These are phyloP conservation scores for Pomacea canaliculata DNA, from an alignment of 2,888 invertebrate genomes.

Conservation along the genomic window DNA sequence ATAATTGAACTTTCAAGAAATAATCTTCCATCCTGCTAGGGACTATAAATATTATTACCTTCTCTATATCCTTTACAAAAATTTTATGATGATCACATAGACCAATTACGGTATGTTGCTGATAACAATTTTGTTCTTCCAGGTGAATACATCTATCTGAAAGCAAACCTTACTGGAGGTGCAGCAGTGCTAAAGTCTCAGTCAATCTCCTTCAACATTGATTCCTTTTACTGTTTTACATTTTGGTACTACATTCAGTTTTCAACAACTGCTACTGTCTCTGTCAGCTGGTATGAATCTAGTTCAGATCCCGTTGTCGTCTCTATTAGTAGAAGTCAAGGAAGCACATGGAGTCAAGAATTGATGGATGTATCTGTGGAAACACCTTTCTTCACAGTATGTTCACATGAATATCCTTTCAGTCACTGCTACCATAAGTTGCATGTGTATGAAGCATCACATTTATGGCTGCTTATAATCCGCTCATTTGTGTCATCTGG, in stretches of 20 bases:
- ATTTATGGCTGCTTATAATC: no score
- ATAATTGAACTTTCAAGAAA: no score
- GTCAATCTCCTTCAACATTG: conserved; percentile 36
- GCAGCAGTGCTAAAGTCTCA: conserved; percentile 56
- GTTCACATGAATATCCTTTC: no score
- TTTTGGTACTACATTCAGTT: conserved; percentile 61
- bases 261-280: conserved; percentile 46
- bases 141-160: conserved; percentile 59
- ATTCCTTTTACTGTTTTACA: conserved; percentile 28
- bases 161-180: conserved; percentile 66
- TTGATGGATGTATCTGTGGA: conserved; percentile 41
- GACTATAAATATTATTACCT: no score
- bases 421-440: no score
- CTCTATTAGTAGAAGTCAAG: conserved; percentile 48
- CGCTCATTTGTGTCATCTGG: no score
- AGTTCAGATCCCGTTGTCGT: conserved; percentile 32
- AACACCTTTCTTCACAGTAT: no score
- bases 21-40: no score
- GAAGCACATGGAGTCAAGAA: conserved; percentile 56
- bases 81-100: no score
- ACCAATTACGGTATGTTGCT: no score
- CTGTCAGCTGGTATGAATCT: conserved; percentile 34
- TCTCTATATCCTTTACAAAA: no score
- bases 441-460: no score
- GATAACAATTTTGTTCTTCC: not conserved